phyloP scores from a whole-genome alignment of 2,113 vertebrate genomes.

The Anhinga anhinga region DNA sequence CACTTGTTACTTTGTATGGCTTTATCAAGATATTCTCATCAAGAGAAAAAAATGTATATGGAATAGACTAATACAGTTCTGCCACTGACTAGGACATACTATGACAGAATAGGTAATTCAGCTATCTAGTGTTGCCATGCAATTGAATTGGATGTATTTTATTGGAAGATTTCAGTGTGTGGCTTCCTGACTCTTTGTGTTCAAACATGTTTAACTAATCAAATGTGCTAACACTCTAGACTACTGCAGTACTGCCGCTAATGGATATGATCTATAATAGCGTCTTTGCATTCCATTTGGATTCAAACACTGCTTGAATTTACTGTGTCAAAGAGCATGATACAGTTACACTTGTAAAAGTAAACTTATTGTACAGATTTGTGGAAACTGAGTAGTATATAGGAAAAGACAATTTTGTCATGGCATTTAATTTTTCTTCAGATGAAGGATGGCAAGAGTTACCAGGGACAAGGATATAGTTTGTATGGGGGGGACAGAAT shows the following conservation, averaged over 20 bases:
- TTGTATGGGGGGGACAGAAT: not conserved
- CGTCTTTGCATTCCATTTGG: not conserved
- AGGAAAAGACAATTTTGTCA: not conserved
- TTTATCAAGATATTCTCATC: not conserved
- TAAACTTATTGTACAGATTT: not conserved
- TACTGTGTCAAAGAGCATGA: not conserved
- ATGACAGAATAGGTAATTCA: not conserved
- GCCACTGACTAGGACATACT: not conserved
- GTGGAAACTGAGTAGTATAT: not conserved
- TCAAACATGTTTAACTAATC: not conserved
- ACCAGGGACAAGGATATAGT: not conserved
- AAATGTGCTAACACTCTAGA: not conserved
- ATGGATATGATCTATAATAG: not conserved
- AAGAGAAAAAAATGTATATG: not conserved
- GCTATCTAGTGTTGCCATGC: not conserved
- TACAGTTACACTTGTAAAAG: not conserved
- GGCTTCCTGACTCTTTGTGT: not conserved
- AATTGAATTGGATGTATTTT: not conserved
- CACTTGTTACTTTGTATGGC: not conserved
- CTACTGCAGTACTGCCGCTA: not conserved
- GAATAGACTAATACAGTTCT: not conserved
- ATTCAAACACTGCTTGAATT: not conserved
- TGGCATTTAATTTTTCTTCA: not conserved
- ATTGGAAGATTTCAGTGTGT: not conserved
- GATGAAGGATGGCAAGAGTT: not conserved